Evolutionary conservation across 1,140 invertebrate species (phyloP), one percentile per base, ranked within the genome.

Genomic region (Neocloeon triangulifer): DNA sequence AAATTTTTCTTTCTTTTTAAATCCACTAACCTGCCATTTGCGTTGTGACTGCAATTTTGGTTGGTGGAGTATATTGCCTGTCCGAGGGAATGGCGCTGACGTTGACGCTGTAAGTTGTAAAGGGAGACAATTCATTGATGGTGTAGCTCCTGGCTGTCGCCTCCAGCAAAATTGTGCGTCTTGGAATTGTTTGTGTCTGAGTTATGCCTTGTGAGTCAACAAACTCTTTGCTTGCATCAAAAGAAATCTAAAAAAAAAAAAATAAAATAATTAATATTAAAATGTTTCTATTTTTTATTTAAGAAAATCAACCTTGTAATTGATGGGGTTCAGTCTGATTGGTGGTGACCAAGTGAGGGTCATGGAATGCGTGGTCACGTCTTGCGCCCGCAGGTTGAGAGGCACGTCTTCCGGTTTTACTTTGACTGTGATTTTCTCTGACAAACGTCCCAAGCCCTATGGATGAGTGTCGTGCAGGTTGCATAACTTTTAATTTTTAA

Each of bases 91-190:
- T 70, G 18, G 82, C 85, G 47, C 79, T 86, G 5, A 92, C 81
- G 47, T 92, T 91, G 2, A 92, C 84, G 47, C 79, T 84, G 49
- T 92, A 92, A 1, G 82, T 92, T 2, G 85, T 92, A 47, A 91
- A 91, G 1, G 86, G 86, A 23, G 81, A 82, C 19, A 92, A 53
- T 46, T 86, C 80, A 45, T 84, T 73, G 30, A 89, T 79, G 0
- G 73, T 78, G 41, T 70, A 67, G 10, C 61, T 64, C 29, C 66
- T 70, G 9, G 60, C 58, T 23, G 69, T 61, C 15, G 75, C 64
- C 38, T 74, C 69, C 1, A 89, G 50, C 7, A 69, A 55, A 12
- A 85, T 70, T 36, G 71, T 66, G 27, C 66, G 62, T 34, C 68
- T 62, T 1, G 70, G 69, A n/a, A 91, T 73, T 25, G 64, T 64